Evolutionary conservation across 2,797 vertebrate genomes (phyloP).

Genomic region (Megaceryle alcyon): DNA sequence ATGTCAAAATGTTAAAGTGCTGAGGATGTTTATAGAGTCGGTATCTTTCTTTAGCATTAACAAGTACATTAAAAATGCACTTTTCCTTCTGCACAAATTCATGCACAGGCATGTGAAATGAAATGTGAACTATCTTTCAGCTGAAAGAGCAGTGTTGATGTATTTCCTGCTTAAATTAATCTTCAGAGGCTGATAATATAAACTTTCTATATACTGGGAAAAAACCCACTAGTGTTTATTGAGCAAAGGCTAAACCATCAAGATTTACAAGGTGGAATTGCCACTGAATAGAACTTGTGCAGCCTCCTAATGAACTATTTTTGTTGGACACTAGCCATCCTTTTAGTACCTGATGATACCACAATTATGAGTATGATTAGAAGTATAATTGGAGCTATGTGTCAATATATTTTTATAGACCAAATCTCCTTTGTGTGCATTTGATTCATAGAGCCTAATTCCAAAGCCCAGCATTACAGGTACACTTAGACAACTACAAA

Average conservation of each 20-base stretch:
- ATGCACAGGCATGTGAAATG: neutral
- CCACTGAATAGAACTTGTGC: neutral
- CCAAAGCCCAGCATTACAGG: neutral
- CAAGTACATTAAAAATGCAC: neutral
- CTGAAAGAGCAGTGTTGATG: neutral
- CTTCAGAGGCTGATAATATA: constrained; percentile 8
- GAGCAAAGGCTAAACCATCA: neutral
- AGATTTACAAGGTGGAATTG: neutral
- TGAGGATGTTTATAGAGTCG: neutral
- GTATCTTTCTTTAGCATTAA: neutral
- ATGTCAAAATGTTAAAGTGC: neutral
- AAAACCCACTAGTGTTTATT: neutral
- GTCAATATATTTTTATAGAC: neutral
- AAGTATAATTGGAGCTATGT: neutral
- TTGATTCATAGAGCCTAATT: neutral
- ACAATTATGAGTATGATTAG: neutral
- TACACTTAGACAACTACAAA: neutral
- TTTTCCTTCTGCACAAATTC: neutral
- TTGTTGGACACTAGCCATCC: neutral
- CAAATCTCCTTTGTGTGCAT: neutral
- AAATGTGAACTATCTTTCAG: constrained; percentile 9
- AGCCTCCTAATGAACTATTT: neutral
- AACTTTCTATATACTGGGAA: neutral
- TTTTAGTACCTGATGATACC: neutral
- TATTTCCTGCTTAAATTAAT: neutral